Conservation (phyloP, 1,140 invertebrate genomes). For the Gryon sp. region DNA sequence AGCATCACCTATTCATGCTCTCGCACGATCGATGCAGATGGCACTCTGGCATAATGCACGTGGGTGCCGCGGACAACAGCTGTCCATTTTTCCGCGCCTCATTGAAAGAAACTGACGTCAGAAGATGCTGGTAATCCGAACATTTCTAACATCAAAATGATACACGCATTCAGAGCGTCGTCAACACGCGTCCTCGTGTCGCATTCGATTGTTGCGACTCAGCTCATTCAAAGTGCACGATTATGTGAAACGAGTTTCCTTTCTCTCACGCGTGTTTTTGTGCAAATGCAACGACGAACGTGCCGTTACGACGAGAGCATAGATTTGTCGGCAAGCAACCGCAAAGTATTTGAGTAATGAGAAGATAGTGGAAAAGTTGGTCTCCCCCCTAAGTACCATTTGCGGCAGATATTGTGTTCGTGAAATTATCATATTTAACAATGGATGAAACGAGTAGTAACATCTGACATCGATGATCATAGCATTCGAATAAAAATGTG, state of each 20-base stretch:
- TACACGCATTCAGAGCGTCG: slow-evolving; percentile 18
- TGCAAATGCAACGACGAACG: slow-evolving; percentile 53
- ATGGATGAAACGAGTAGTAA: slow-evolving; percentile 14
- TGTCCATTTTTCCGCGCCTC: slow-evolving; percentile 38
- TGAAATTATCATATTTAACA: slow-evolving; percentile 47
- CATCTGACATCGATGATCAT: slow-evolving; percentile 53
- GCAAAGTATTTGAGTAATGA: slow-evolving; percentile 52
- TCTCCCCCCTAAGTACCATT: slow-evolving; percentile 14
- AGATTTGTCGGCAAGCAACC: slow-evolving; percentile 66
- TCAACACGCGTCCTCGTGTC: slow-evolving; percentile 33
- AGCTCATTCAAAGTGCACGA: slow-evolving; percentile 14
- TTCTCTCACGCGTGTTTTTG: slow-evolving; percentile 31
- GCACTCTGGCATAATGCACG: slow-evolving; percentile 67
- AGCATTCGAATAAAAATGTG: slow-evolving; percentile 34
- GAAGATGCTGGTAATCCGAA: slow-evolving; percentile 29
- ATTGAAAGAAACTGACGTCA: slow-evolving; percentile 7
- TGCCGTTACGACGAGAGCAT: slow-evolving; percentile 61
- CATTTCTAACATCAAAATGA: slow-evolving; percentile 11
- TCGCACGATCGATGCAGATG: slow-evolving; percentile 72
- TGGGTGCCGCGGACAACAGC: slow-evolving; percentile 41
- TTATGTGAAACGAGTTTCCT: slow-evolving; percentile 7
- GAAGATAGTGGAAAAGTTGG: slow-evolving; percentile 7
- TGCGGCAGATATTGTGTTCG: slow-evolving; percentile 37
- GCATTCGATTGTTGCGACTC: slow-evolving; percentile 26
- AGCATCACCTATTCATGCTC: slow-evolving; percentile 70